These are phyloP conservation scores for Eurytemora carolleeae DNA, from an alignment of 1,140 invertebrate species.

Conservation along the genomic window DNA sequence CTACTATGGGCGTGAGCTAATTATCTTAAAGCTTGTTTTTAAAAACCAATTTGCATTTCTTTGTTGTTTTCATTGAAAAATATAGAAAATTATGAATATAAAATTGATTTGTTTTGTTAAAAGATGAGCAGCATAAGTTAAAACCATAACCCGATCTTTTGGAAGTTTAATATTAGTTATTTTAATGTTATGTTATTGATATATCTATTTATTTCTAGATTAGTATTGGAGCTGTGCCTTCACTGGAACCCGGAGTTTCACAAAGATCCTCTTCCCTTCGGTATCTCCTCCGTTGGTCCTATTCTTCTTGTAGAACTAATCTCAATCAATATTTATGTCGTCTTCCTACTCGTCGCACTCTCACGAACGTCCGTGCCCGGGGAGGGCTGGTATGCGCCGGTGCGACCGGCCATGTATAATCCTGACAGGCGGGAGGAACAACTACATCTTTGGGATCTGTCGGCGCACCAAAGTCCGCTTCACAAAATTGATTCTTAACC, in stretches of 20 bases:
- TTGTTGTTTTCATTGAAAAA: no score
- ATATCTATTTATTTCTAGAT: no score
- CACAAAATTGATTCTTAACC: no score
- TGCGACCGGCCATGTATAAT: background rate
- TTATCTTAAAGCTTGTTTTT: no score
- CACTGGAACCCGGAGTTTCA: background rate
- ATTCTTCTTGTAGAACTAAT: background rate
- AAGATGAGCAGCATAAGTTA: no score
- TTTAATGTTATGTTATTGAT: no score
- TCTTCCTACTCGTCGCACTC: background rate
- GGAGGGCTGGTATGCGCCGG: background rate
- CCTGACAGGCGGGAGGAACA: background rate
- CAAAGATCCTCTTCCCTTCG: background rate
- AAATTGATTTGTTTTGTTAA: no score
- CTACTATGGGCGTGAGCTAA: no score
- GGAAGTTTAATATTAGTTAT: no score
- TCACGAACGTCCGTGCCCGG: background rate
- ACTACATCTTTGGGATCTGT: background rate
- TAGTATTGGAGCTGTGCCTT: background rate
- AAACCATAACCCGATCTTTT: no score
- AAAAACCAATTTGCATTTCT: no score
- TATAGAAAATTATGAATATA: no score
- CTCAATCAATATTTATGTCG: background rate
- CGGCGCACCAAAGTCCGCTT: background rate
- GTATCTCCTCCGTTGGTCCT: background rate